These are phyloP conservation scores for Catharus fuscescens DNA, from an alignment of 2,113 vertebrate species.

Conservation along the genomic window DNA sequence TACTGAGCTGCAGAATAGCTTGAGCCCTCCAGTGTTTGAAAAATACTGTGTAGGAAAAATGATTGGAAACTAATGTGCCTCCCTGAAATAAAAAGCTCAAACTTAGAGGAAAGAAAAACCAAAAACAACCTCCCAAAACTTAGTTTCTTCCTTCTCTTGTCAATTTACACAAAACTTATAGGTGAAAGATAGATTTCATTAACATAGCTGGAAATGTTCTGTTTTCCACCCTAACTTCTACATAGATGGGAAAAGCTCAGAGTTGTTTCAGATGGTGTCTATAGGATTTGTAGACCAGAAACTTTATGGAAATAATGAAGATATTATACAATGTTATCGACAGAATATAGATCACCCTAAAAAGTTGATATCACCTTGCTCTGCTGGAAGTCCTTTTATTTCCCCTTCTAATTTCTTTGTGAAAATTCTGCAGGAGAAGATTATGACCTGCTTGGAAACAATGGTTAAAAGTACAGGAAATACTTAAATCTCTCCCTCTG, in stretches of 20 bases:
- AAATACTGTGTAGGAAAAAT: background rate
- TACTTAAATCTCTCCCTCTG: background rate
- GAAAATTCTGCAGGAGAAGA: background rate
- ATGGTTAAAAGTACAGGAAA: background rate
- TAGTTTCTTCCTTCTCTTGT: background rate
- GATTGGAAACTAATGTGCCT: background rate
- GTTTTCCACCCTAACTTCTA: background rate
- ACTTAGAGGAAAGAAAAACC: too few species aligned
- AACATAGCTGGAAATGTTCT: background rate
- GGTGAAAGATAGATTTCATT: background rate
- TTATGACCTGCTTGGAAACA: background rate
- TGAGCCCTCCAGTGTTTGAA: background rate
- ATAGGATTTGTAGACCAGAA: background rate
- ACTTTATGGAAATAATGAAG: background rate
- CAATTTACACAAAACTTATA: background rate
- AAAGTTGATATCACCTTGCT: background rate
- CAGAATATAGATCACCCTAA: background rate
- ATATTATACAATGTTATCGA: background rate
- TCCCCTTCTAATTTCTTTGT: background rate
- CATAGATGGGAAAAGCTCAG: background rate
- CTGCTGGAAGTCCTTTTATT: background rate
- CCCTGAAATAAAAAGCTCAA: background rate
- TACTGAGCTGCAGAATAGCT: background rate
- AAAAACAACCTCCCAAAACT: background rate
- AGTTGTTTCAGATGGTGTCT: background rate